A percentile compares a stretch with the other conserved stretches of the same genome.
These are phyloP conservation scores for Kryptopterus vitreolus DNA, from an alignment of 2,797 vertebrate genomes.

Conservation along the genomic window DNA sequence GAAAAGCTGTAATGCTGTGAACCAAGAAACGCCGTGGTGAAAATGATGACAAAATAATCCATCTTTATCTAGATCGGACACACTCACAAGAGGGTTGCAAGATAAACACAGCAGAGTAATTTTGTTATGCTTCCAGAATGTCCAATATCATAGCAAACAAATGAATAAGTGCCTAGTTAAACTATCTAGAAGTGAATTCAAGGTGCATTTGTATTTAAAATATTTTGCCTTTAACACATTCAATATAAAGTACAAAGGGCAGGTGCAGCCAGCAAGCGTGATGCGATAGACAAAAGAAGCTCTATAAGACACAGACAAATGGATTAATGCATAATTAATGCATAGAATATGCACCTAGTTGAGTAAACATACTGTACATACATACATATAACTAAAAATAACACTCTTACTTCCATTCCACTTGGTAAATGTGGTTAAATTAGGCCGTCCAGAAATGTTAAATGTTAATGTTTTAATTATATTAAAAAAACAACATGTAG, in stretches of 20 bases:
- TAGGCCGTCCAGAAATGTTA: background rate
- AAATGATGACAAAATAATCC: background rate
- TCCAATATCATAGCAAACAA: background rate
- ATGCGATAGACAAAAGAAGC: background rate
- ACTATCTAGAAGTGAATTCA: background rate
- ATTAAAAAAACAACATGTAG: slow-evolving; percentile 4
- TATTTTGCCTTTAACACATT: background rate
- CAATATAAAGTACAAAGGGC: background rate
- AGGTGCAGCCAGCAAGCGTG: background rate
- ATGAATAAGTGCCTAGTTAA: background rate
- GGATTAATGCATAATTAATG: slow-evolving; percentile 12
- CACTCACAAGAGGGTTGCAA: background rate
- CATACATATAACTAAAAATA: background rate
- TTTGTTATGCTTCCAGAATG: background rate
- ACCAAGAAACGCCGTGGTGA: background rate
- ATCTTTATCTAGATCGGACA: background rate
- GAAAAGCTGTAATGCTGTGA: slow-evolving; percentile 6
- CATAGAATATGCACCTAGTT: no score
- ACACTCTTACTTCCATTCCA: background rate
- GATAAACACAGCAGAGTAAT: slow-evolving; percentile 4
- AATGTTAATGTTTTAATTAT: slow-evolving; percentile 34
- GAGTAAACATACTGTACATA: background rate
- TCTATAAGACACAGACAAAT: slow-evolving; percentile 8
- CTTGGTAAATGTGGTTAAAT: background rate
- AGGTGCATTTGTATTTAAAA: background rate